Base-by-base conservation (phyloP, 2,888 invertebrate genomes). In the Rhamnusium bicolor region DNA sequence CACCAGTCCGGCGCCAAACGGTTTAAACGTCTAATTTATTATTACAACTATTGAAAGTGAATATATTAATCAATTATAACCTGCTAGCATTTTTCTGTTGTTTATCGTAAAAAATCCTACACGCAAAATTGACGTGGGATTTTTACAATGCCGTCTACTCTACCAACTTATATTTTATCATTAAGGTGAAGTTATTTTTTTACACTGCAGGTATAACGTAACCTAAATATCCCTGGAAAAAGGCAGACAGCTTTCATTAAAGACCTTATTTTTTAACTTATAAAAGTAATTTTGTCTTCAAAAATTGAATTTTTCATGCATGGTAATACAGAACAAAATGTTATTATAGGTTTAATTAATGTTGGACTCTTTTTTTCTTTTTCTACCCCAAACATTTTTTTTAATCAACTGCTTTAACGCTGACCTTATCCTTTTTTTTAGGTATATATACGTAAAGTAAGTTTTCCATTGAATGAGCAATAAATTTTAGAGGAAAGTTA, bases 11-110 rank as follows among this genome's bases (percentile, higher is more conserved):
- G 78, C 78, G 78, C 78, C 78, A 78, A 78, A 72, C 61, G 68
- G 54, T 74, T 74, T 73, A 66, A 68, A 29, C 51, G 62, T 72
- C 63, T 69, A 69, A 78, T 78, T 78, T 78, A 78, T 78, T 70
- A 69, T 74, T 47, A 62, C 47, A 56, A 62, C 24, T 53, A 73
- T 74, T 67, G 73, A 76, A 72, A 74, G 72, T 73, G 78, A 76
- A 78, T 78, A 76, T 68, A 78, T 78, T 78, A 78, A 71, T 76
- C 73, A 70, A 73, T 66, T 71, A 71, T 71, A 67, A 58, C 63
- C 63, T 47, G 73, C 46, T 54, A 24, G 63, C 40, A 27, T 54
- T 60, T 69, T 73, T 66, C 60, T 74, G 58, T 46, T 72, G 74
- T 72, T 67, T 73, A 71, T 71, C 69, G 66, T 56, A 66, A 70